Evolutionary conservation across 2,797 vertebrate genomes (phyloP).

Genomic region (Squalus acanthias): DNA sequence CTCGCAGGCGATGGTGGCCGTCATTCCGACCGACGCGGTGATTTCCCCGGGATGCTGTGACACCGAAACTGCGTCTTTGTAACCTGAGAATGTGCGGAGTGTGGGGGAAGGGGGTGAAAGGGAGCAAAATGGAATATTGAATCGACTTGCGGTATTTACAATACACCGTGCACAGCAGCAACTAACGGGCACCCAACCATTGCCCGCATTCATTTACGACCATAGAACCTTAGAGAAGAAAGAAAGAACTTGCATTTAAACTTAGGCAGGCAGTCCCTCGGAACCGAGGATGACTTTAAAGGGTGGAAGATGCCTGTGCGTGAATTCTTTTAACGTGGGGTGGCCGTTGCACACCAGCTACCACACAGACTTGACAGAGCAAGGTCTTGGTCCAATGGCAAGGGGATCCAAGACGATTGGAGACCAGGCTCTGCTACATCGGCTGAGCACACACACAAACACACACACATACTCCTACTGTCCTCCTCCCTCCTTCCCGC

Average conservation of each 20-base stretch:
- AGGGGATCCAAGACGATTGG: too few species aligned
- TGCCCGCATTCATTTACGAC: background rate
- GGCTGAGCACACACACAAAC: too few species aligned
- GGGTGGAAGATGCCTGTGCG: too few species aligned
- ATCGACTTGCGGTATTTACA: background rate
- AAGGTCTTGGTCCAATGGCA: too few species aligned
- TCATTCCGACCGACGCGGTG: conserved; percentile 28
- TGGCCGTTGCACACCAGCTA: too few species aligned
- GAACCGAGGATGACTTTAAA: too few species aligned
- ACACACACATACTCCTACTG: too few species aligned
- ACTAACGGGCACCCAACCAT: background rate
- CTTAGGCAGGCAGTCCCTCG: too few species aligned
- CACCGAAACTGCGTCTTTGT: fast-evolving
- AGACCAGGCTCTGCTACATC: too few species aligned
- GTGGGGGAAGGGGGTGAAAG: background rate
- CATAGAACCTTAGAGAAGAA: background rate
- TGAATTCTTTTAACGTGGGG: too few species aligned
- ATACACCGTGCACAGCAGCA: background rate
- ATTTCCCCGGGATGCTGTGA: conserved; percentile 33
- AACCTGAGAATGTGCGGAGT: background rate
- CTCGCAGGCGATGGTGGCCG: conserved; percentile 35
- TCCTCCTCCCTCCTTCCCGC: too few species aligned
- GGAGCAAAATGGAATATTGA: background rate
- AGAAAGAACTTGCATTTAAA: background rate
- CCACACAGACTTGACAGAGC: too few species aligned